Base-by-base conservation (phyloP, 2,888 invertebrate species). In the Mesochorus sp. region DNA sequence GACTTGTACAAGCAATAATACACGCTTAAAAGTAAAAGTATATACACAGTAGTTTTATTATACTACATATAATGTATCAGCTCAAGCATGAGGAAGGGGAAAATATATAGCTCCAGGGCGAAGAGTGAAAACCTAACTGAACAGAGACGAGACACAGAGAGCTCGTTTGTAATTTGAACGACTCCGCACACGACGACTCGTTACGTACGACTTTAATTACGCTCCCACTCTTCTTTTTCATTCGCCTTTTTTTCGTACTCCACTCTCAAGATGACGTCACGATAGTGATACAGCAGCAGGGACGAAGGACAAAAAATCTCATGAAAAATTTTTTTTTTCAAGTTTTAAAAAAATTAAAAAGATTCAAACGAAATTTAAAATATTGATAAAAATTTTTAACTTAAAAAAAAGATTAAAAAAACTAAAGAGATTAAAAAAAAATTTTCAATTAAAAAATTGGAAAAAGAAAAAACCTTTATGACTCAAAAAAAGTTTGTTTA, bases 141-240 rank as follows among this genome's bases (percentile, higher is more conserved):
- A 53, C 28, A 49, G 42, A 61, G 49, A 51, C 49, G 26, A 19
- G 17, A 59, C 10, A 73, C 34, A 39, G 2, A 39, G 53, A 26
- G 47, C 51, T 75, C 68, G 51, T 67, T 68, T 61, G 42, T n/a
- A n/a, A n/a, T 67, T 74, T 61, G 34, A 34, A 24, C 49, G 24
- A 59, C 51, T 72, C 37, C 26, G 47, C n/a, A n/a, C n/a, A n/a
- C 62, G 59, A 39, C 68, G 62, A 64, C 57, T 76, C 70, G 70
- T 76, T 70, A 57, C 70, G 47, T 64, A 57, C 70, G 53, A 57
- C 70, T 70, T 70, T 59, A 76, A 76, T 76, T 71, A 71, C 66
- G 64, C 34, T 51, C 64, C 64, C 57, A 24, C 76, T 59, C 28
- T 39, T 12, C 1, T 47, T 34, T 49, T 62, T 47, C 12, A 24